phyloP scores from a whole-genome alignment of 2,888 invertebrate genomes.

The Anthophora plumipes region DNA sequence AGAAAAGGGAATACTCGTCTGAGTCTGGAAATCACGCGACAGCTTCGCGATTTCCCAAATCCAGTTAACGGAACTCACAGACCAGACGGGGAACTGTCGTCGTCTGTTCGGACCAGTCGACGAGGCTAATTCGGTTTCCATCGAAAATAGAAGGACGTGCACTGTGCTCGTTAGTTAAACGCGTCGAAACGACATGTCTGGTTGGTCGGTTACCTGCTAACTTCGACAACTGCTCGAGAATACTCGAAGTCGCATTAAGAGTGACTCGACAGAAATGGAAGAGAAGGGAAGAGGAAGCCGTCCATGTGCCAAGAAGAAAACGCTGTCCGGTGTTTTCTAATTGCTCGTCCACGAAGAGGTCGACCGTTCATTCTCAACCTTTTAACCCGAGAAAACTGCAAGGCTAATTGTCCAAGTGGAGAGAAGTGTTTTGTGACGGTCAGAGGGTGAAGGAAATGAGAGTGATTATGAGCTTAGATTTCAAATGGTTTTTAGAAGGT shows the following conservation, averaged over 20 bases:
- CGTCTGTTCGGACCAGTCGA: conserved; percentile 22
- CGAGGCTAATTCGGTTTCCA: conserved; percentile 66
- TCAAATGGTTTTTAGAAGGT: too few species aligned
- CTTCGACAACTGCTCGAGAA: conserved; percentile 59
- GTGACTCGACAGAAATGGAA: conserved; percentile 33
- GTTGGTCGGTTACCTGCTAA: conserved; percentile 50
- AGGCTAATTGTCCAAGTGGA: conserved; percentile 7
- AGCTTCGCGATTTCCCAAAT: conserved; percentile 62
- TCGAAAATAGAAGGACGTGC: conserved; percentile 63
- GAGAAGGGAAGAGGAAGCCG: conserved; percentile 4
- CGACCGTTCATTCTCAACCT: not conserved
- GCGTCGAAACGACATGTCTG: conserved; percentile 49
- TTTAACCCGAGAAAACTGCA: not conserved
- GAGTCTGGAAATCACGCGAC: conserved; percentile 30
- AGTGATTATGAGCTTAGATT: not conserved
- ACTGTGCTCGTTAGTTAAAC: conserved; percentile 67
- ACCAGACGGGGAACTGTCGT: conserved; percentile 25
- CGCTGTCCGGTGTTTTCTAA: conserved; percentile 19
- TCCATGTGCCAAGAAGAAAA: conserved; percentile 45
- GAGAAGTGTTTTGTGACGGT: conserved; percentile 1
- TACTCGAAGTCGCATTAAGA: conserved; percentile 60
- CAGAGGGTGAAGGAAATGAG: not conserved
- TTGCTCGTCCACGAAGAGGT: not conserved
- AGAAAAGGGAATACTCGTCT: too few species aligned
- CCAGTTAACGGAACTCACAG: conserved; percentile 58